These are phyloP conservation scores for Colistium nudipinnis DNA, from an alignment of 2,113 vertebrate genomes.

Conservation along the genomic window DNA sequence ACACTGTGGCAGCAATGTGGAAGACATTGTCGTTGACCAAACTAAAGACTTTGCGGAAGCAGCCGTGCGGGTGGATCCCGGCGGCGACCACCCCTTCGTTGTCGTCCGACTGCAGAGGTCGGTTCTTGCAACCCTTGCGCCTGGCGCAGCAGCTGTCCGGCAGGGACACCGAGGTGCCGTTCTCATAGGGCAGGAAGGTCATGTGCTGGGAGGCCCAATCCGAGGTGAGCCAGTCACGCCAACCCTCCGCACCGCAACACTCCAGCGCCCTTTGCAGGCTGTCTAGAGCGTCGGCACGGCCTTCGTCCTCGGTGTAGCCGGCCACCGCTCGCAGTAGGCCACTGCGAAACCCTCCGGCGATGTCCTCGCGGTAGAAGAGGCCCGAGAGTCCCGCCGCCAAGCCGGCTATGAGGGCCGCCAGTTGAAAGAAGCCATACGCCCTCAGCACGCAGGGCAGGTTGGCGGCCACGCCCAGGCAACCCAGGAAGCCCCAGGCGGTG, in stretches of 20 bases:
- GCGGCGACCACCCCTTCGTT: conserved; percentile 24
- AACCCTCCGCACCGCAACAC: conserved; percentile 88
- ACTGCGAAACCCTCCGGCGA: conserved; percentile 85
- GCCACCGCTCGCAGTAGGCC: conserved; percentile 84
- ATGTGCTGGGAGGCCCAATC: conserved; percentile 83
- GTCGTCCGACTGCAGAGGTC: conserved; percentile 71
- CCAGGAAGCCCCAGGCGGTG: conserved; percentile 89
- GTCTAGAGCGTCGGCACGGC: conserved; percentile 85
- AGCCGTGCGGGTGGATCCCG: conserved; percentile 83
- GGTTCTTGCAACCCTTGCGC: conserved; percentile 83
- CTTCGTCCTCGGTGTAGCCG: conserved; percentile 84
- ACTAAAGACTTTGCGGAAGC: conserved; percentile 85
- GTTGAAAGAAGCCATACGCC: conserved; percentile 85
- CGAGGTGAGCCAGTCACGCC: conserved; percentile 86
- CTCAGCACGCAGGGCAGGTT: conserved; percentile 85
- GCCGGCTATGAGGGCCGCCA: conserved; percentile 80
- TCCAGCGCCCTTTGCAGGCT: conserved; percentile 83
- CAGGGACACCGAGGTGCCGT: conserved; percentile 78
- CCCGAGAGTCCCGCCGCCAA: conserved; percentile 85
- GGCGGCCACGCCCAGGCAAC: conserved; percentile 87
- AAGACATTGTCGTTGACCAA: conserved; percentile 88
- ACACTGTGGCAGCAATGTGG: conserved; percentile 84
- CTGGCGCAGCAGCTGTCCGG: conserved; percentile 87
- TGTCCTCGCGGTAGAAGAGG: conserved; percentile 85
- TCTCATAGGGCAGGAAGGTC: conserved; percentile 61